phyloP scores from a whole-genome alignment of 53 echinoderm and acorn worm genomes.

The Arbacia lixula region DNA sequence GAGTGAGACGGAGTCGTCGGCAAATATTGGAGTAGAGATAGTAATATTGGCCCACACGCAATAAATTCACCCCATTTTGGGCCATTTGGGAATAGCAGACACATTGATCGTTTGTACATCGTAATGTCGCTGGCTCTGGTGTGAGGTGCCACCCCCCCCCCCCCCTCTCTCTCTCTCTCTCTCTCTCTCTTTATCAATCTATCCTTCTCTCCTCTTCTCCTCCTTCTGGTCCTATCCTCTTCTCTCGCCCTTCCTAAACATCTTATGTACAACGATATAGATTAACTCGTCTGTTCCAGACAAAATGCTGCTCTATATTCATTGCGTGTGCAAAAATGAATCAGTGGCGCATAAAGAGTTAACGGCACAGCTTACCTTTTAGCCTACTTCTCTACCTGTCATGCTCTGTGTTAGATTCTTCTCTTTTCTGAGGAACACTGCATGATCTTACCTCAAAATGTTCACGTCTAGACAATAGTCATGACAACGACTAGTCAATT shows the following conservation, averaged over 20 bases:
- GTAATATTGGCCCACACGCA: conserved; percentile 48
- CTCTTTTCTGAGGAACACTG: too few relatives aligned
- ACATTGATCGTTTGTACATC: conserved; percentile 6
- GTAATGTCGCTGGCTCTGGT: not conserved
- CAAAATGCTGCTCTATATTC: too few relatives aligned
- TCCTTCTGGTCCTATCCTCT: not conserved
- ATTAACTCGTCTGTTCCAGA: too few relatives aligned
- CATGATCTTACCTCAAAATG: too few relatives aligned
- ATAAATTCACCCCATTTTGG: conserved; percentile 22
- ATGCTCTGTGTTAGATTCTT: too few relatives aligned
- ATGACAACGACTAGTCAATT: too few relatives aligned
- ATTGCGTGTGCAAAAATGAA: too few relatives aligned
- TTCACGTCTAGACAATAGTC: too few relatives aligned
- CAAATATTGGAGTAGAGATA: conserved; percentile 48
- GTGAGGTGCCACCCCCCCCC: not conserved
- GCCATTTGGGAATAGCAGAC: conserved; percentile 31
- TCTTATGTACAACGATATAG: not conserved
- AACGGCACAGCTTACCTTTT: too few relatives aligned
- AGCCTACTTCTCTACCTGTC: too few relatives aligned
- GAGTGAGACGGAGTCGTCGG: not conserved
- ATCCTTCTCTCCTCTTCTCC: not conserved
- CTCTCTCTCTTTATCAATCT: not conserved
- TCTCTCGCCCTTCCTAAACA: not conserved
- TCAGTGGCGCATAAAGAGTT: too few relatives aligned
- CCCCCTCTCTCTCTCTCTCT: conserved; percentile 3